Evolutionary conservation across 2,113 vertebrate species (phyloP), one percentile per base, ranked within the genome.

Genomic region (Tautogolabrus adspersus): DNA sequence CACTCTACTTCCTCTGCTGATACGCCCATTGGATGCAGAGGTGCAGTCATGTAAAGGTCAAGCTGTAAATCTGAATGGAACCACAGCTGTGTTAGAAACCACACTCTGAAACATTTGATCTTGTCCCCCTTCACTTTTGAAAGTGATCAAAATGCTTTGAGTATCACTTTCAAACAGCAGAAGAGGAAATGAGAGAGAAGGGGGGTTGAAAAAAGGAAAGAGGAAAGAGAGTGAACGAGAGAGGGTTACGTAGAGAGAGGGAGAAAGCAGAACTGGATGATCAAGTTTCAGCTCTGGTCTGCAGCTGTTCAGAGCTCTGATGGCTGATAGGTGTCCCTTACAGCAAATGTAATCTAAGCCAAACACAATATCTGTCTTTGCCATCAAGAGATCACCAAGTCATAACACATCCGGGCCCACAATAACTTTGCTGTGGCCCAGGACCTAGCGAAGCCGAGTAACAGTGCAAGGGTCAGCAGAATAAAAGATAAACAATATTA

Each of bases 111-210:
- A 84, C 86, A 88, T 86, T 86, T 82, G 79, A 88, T 86, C 85
- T 70, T 55, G 78, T 68, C 76, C 83, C 67, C 75, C 30, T 70
- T 82, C 70, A 82, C 86, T 88, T 92, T 88, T 78, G 73, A 86
- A 86, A 80, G 65, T 66, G 70, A 86, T 74, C 77, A 86, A 88
- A 83, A 88, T 64, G 79, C 79, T 80, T 67, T 40, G 68, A 86
- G 85, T 90, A 89, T 89, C 87, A 80, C 71, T 88, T 93, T 92
- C 85, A 91, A 89, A 92, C 81, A 79, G 65, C 86, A 88, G 82
- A 72, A 83, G 89, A 82, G 79, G 87, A 87, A 88, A 87, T 63
- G 60, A 63, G 62, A 34, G 63, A 58, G 18, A 44, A 74, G 47
- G 67, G 44, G 61, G 65, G 46, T 56, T 67, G 66, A 68, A 67